Evolutionary conservation across 1,140 invertebrate species (phyloP).

Genomic region (Dendroctonus ponderosae): DNA sequence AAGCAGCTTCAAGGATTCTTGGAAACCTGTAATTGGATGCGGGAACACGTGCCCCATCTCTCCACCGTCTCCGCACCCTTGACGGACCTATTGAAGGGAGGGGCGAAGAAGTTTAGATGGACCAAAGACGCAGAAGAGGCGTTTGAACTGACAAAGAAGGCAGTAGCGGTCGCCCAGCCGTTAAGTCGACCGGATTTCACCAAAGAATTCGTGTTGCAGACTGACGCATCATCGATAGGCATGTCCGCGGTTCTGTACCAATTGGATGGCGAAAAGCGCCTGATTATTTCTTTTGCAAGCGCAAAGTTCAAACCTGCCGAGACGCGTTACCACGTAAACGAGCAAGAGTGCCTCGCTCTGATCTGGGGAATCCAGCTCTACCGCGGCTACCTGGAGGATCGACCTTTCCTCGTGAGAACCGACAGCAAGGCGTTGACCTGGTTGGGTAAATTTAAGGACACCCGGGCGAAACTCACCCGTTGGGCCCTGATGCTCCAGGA

Average conservation of each 20-base stretch:
- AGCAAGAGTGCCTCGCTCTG: conserved; percentile 52
- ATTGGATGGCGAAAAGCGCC: conserved; percentile 13
- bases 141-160: conserved; percentile 42
- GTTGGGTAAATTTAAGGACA: conserved; percentile 37
- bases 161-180: conserved; percentile 29
- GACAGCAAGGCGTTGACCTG: conserved; percentile 36
- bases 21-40: conserved; percentile 38
- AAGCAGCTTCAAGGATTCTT: conserved; percentile 37
- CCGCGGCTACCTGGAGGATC: conserved; percentile 41
- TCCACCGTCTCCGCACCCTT: conserved; percentile 27
- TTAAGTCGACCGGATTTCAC: conserved; percentile 37
- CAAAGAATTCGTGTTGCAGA: conserved; percentile 44
- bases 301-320: conserved; percentile 20
- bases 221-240: conserved; percentile 40
- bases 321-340: conserved; percentile 35
- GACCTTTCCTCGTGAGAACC: conserved; percentile 21
- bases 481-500: conserved; percentile 42
- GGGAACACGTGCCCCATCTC: conserved; percentile 38
- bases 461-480: conserved; percentile 39
- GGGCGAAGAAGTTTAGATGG: conserved; percentile 27
- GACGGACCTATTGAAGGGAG: conserved; percentile 18
- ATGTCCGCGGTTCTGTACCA: conserved; percentile 43
- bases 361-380: conserved; percentile 50
- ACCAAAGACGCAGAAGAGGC: conserved; percentile 1
- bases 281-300: conserved; percentile 28